These are phyloP conservation scores for Pheosia tremula DNA, from an alignment of 2,888 invertebrate species.

Conservation along the genomic window DNA sequence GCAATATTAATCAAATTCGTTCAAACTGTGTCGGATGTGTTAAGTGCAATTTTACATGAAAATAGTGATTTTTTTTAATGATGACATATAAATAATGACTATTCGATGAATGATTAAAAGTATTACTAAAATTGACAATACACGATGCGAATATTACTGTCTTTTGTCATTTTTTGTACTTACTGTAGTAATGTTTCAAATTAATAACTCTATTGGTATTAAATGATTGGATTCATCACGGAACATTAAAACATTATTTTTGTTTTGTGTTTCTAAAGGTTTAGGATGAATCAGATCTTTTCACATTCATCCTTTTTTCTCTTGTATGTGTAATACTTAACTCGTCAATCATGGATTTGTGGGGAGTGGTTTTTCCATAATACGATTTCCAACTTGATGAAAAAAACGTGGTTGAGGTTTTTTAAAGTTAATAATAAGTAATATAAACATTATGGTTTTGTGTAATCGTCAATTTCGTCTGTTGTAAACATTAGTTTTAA, in stretches of 20 bases:
- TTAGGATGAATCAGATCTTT: not conserved
- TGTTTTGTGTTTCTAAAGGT: conserved; percentile 10
- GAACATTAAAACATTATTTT: conserved; percentile 23
- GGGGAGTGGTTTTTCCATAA: not conserved
- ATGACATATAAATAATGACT: conserved; percentile 6
- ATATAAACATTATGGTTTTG: conserved; percentile 27
- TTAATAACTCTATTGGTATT: not conserved
- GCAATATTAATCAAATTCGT: not conserved
- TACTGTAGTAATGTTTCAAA: conserved; percentile 21
- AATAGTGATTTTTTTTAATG: not conserved
- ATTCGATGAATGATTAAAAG: conserved; percentile 7
- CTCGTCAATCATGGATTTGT: not conserved
- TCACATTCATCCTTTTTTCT: not conserved
- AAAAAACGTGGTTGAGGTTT: conserved; percentile 2
- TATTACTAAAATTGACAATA: conserved; percentile 39
- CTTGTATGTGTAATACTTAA: not conserved
- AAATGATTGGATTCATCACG: conserved; percentile 11
- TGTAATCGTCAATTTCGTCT: conserved; percentile 49
- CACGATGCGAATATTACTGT: conserved; percentile 32
- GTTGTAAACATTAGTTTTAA: conserved; percentile 60
- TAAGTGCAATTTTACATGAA: not conserved
- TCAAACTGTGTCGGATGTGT: not conserved
- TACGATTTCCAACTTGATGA: not conserved
- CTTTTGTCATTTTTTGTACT: conserved; percentile 45
- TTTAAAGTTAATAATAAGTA: conserved; percentile 11